Evolutionary conservation across 1,140 invertebrate species (phyloP), one percentile per base, ranked within the genome.

Genomic region (Calephelis virginiensis): DNA sequence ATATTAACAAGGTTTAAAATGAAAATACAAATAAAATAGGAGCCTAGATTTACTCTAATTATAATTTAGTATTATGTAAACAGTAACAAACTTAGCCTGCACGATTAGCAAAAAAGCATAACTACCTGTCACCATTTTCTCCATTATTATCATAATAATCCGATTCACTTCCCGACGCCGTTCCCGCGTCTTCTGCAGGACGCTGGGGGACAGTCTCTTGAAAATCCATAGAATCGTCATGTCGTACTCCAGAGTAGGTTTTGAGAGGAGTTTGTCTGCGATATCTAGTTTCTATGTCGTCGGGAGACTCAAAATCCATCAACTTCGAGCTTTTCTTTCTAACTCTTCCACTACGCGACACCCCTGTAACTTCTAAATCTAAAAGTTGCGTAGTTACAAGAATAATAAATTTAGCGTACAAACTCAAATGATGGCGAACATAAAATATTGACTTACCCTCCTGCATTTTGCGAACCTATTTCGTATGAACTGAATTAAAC

Each of bases 291-390:
- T 93, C 93, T 62, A 92, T 93, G 75, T 97, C 96, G 84, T 98
- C 97, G 0, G 95, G 95, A 0, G 96, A 96, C 81, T 98, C 97
- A 91, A 97, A 98, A 85, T 98, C 97, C 85, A 97, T 95, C 10
- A 99, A 91, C 86, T 98, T 98, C 0, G 97, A 97, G 8, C 97
- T 98, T 86, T 98, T 98, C 90, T 98, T 98, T 49, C 97, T 92
- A 0, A 98, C 96, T 56, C 97, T 92, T 14, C 97, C 97, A 78
- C 97, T 97, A 63, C 96, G 92, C 6, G 97, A 97, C 28, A 97
- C 94, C 40, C 96, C 96, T 60, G 95, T 96, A 17, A 97, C 95
- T 91, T 96, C 95, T 79, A 96, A 92, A 92, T 96, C 95, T 95
- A 75, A 65, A 89, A 82, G 83, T 78, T 49, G 56, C 5, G 11